Evolutionary conservation across 2,113 vertebrate genomes (phyloP), one percentile per base, ranked within the genome.

Genomic region (Paraplagusia blochii): DNA sequence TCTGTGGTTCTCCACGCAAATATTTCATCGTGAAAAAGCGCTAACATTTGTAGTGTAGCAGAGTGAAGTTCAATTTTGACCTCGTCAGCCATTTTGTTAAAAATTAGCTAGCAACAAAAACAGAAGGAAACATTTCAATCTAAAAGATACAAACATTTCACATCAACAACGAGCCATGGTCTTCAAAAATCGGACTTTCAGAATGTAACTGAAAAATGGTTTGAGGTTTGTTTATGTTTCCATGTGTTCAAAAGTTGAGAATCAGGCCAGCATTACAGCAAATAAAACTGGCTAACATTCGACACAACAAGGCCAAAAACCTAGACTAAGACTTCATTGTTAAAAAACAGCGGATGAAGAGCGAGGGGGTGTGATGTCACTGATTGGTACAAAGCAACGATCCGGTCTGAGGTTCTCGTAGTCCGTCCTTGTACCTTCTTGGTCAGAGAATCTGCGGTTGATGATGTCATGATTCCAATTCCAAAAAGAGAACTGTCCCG

Each of bases 391-490:
- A n/a, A 55, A 11, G 4, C 10, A 12, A 12, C n/a, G n/a, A n/a
- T n/a, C n/a, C n/a, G n/a, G n/a, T n/a, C 10, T 12, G 47, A 16
- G 13, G 46, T 45, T 63, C 11, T 49, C 5, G 7, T 44, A 40
- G 53, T 68, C 58, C 46, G 34, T 66, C 55, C 11, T 5, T 59
- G 46, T 61, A 13, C 43, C 42, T 39, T 38, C 35, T n/a, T 50
- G 58, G 77, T 77, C 53, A 51, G 40, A 69, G 35, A 14, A 38
- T 66, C 10, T 6, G 59, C 56, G 22, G 22, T 29, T 29, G 22
- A 29, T 29, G 22, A 29, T 29, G 22, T 29, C 22, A 29, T 29
- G 3, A 29, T 29, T 29, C 22, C 22, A 6, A 4, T 29, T 29
- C 6, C 22, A 49, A 15, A 55, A 43, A 62, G 8, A 4, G 19